Evolutionary conservation across 1,140 invertebrate genomes (phyloP).

Genomic region (Temnothorax longispinosus): DNA sequence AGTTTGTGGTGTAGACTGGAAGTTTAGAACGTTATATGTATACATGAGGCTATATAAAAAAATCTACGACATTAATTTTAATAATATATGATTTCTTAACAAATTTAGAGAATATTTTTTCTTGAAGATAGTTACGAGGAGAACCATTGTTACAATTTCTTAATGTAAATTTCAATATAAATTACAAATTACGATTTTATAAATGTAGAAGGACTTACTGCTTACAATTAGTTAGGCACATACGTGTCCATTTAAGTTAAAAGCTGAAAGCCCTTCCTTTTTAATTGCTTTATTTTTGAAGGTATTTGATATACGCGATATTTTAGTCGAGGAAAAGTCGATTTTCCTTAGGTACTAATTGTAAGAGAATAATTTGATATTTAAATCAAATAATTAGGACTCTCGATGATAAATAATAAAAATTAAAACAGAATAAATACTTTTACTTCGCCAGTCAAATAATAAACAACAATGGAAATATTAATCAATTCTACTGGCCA

Average conservation of each 20-base stretch:
- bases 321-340: not conserved
- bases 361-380: not conserved
- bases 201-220: not conserved
- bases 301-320: not conserved
- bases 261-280: not conserved
- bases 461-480: no score
- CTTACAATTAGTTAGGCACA: no score
- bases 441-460: no score
- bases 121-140: not conserved
- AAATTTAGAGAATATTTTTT: not conserved
- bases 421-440: no score
- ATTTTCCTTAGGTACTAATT: not conserved
- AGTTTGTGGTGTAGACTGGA: not conserved
- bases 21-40: not conserved
- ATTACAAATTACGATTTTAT: not conserved
- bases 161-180: not conserved
- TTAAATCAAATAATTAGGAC: no score
- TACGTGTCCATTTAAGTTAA: not conserved
- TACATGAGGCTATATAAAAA: not conserved
- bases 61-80: not conserved
- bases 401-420: no score
- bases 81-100: not conserved
- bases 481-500: no score
- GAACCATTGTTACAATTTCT: not conserved
- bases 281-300: not conserved